These are phyloP conservation scores for Perdita meconis DNA, from an alignment of 2,888 invertebrate genomes.

Conservation along the genomic window DNA sequence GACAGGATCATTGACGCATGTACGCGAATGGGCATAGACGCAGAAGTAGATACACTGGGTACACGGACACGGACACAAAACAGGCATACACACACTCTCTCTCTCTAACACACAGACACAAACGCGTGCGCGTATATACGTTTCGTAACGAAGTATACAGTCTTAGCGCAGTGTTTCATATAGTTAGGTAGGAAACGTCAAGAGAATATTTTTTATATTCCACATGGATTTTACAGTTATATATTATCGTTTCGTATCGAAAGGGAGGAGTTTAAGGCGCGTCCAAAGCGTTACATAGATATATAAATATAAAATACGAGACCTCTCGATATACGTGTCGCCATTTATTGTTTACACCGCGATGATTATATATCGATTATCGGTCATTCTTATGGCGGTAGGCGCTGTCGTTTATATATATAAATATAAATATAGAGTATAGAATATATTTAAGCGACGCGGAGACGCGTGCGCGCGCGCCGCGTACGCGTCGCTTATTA, in stretches of 20 bases:
- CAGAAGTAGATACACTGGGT: too few relatives aligned
- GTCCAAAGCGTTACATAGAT: slow-evolving; percentile 68
- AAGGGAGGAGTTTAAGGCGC: slow-evolving; percentile 67
- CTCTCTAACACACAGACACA: slow-evolving; percentile 8
- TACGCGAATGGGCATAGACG: too few relatives aligned
- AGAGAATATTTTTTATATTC: slow-evolving; percentile 82
- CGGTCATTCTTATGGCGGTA: slow-evolving; percentile 66
- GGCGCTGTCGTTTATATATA: slow-evolving; percentile 63
- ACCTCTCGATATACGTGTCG: slow-evolving; percentile 69
- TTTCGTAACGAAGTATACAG: slow-evolving; percentile 73
- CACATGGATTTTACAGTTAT: slow-evolving; percentile 77
- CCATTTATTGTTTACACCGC: slow-evolving; percentile 71
- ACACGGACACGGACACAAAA: not conserved
- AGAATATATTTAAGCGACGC: slow-evolving; percentile 29
- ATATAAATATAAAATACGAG: slow-evolving; percentile 56
- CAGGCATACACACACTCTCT: not conserved
- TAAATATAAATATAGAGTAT: slow-evolving; percentile 50
- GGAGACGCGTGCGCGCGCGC: slow-evolving; percentile 19
- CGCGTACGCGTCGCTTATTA: slow-evolving; percentile 57
- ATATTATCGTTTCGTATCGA: slow-evolving; percentile 74
- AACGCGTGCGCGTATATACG: slow-evolving; percentile 44
- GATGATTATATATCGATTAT: slow-evolving; percentile 68
- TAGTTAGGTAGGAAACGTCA: slow-evolving; percentile 78
- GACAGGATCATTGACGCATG: too few relatives aligned
- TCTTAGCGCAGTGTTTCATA: slow-evolving; percentile 76